phyloP scores from a whole-genome alignment of 2,888 invertebrate species.

The Julus scanicus region DNA sequence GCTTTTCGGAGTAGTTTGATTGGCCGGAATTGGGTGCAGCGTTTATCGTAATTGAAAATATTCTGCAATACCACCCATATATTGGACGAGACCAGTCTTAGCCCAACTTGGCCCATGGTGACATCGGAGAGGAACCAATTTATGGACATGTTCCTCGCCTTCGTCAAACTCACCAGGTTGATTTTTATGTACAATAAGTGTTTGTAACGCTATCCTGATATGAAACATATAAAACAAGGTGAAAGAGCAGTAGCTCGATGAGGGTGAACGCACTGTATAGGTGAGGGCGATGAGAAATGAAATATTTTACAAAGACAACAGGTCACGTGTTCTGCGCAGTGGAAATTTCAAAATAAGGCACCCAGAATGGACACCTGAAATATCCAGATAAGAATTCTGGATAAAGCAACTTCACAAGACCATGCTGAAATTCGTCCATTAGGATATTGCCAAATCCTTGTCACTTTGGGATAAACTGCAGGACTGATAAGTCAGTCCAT shows the following conservation, averaged over 20 bases:
- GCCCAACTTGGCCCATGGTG: neutral
- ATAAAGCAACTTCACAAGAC: no score
- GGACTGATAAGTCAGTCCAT: no score
- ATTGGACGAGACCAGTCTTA: neutral
- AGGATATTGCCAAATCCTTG: no score
- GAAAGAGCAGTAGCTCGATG: neutral
- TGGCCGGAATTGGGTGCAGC: neutral
- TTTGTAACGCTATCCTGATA: slow-evolving; percentile 7
- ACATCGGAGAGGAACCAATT: neutral
- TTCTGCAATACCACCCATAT: neutral
- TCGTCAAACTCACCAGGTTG: neutral
- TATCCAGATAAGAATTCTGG: no score
- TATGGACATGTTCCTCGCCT: neutral
- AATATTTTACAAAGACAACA: slow-evolving; percentile 6
- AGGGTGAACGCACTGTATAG: neutral
- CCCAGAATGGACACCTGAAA: no score
- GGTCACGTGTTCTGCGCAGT: neutral
- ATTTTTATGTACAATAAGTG: neutral
- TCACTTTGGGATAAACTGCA: no score
- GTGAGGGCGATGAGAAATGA: slow-evolving; percentile 16
- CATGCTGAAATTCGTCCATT: no score
- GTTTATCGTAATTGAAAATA: neutral
- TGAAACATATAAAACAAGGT: slow-evolving; percentile 4
- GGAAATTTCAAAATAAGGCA: neutral
- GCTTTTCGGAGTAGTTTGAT: neutral